A percentile compares a stretch with the other conserved stretches of the same genome.
Evolutionary conservation across 2,888 invertebrate genomes (phyloP).

Genomic region (Hirtodrosophila alboralis): DNA sequence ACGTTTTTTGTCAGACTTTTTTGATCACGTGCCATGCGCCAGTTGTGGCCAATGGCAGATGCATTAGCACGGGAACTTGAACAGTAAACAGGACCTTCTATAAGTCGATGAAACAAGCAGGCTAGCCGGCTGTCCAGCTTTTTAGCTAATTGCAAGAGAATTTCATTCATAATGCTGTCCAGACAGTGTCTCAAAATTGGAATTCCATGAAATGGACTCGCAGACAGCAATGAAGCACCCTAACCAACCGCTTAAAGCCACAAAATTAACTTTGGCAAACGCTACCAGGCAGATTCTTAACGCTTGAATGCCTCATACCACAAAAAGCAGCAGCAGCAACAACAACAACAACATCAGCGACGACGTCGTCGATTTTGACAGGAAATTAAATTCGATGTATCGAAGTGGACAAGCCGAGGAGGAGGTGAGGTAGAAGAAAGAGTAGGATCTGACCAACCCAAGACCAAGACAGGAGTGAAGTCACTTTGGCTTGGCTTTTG

Average conservation of each 20-base stretch:
- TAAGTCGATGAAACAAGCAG: background rate
- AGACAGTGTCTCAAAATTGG: conserved; percentile 46
- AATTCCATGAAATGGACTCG: conserved; percentile 62
- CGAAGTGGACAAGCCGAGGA: conserved; percentile 32
- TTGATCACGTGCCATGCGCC: conserved; percentile 78
- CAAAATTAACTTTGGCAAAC: conserved; percentile 73
- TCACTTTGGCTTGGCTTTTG: conserved; percentile 59
- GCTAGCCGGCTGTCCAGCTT: conserved; percentile 3
- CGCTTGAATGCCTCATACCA: conserved; percentile 68
- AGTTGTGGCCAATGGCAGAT: conserved; percentile 67
- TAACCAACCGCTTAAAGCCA: conserved; percentile 59
- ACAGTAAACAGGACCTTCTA: conserved; percentile 8
- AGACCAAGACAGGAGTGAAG: conserved; percentile 9
- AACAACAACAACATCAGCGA: conserved; percentile 21
- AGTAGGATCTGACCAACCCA: too few relatives aligned
- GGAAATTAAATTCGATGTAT: conserved; percentile 82
- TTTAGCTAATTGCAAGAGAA: conserved; percentile 63
- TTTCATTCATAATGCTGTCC: conserved; percentile 65
- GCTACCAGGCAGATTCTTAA: conserved; percentile 57
- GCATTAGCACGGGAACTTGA: conserved; percentile 24
- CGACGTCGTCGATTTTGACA: conserved; percentile 75
- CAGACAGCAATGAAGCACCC: conserved; percentile 12
- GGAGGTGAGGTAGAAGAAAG: background rate
- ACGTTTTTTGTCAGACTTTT: conserved; percentile 29
- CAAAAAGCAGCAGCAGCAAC: conserved; percentile 27